These are phyloP conservation scores for Fragum whitleyi DNA, from an alignment of 2,888 invertebrate species.

Conservation along the genomic window DNA sequence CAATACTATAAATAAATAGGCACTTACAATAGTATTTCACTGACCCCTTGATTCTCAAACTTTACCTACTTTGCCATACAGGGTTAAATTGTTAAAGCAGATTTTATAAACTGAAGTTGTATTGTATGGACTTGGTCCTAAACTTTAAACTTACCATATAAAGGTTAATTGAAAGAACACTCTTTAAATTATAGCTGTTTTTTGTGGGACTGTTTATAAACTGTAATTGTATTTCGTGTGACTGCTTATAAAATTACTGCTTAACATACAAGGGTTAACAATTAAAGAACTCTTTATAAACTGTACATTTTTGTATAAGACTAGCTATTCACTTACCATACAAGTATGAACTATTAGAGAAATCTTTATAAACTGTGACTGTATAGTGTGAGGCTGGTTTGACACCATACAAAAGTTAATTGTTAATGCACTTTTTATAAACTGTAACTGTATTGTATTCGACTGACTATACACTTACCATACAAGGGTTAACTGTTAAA, in stretches of 20 bases:
- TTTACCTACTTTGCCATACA: conserved; percentile 97
- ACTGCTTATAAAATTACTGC: conserved; percentile 90
- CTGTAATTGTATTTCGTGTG: conserved; percentile 89
- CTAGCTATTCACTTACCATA: conserved; percentile 92
- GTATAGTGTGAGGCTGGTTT: conserved; percentile 85
- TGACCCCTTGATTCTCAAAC: too few species aligned
- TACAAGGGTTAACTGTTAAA: conserved; percentile 94
- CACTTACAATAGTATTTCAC: too few species aligned
- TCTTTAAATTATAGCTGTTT: too few species aligned
- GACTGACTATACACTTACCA: conserved; percentile 91
- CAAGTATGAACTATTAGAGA: conserved; percentile 94
- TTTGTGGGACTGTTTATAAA: too few species aligned
- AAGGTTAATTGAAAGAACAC: conserved; percentile 94
- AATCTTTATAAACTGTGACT: conserved; percentile 96
- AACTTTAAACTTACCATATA: conserved; percentile 97
- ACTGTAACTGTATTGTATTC: conserved; percentile 90
- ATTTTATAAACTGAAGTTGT: conserved; percentile 96
- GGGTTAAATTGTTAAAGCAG: conserved; percentile 93
- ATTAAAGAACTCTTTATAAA: too few species aligned
- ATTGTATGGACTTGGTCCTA: conserved; percentile 76
- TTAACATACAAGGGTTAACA: conserved; percentile 98
- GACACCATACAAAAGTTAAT: conserved; percentile 98
- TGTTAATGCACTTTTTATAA: conserved; percentile 95
- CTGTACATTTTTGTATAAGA: conserved; percentile 89
- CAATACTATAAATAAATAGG: too few species aligned